phyloP scores from a whole-genome alignment of 2,797 vertebrate species.

The Apogon hyalosoma region DNA sequence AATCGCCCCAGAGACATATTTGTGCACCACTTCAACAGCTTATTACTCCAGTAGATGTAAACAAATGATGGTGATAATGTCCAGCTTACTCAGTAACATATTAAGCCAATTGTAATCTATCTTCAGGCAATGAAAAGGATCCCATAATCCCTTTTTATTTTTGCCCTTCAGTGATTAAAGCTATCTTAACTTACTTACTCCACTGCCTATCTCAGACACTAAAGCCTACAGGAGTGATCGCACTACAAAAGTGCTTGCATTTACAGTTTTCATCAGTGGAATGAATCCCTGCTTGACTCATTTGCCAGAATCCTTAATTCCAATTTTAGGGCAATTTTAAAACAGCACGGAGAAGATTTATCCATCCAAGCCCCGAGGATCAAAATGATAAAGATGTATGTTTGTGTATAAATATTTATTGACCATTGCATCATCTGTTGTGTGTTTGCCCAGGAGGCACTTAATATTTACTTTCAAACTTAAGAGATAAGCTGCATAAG shows the following conservation, averaged over 20 bases:
- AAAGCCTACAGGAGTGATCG: not conserved
- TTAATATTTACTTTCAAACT: conserved; percentile 1
- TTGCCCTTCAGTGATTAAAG: not conserved
- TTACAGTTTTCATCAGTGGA: not conserved
- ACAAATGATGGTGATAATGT: conserved; percentile 2
- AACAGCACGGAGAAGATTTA: not conserved
- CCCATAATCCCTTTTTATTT: not conserved
- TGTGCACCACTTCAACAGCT: not conserved
- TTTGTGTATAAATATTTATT: conserved; percentile 25
- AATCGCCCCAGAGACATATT: conserved; percentile 6
- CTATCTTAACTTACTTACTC: no score
- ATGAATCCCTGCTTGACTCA: not conserved
- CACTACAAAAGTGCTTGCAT: not conserved
- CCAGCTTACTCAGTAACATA: not conserved
- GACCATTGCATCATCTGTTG: not conserved
- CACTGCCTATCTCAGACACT: no score
- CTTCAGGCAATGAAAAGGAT: not conserved
- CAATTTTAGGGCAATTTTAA: conserved; percentile 2
- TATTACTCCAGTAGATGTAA: conserved; percentile 3
- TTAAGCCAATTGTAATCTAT: not conserved
- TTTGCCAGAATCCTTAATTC: conserved; percentile 11
- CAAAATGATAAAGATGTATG: not conserved
- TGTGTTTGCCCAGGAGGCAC: not conserved
- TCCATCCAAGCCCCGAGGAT: not conserved
- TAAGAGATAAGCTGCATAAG: not conserved